A percentile compares a stretch with the other conserved stretches of the same genome.
These are phyloP conservation scores for Lophochroa leadbeateri DNA, from an alignment of 2,113 vertebrate species.

Conservation along the genomic window DNA sequence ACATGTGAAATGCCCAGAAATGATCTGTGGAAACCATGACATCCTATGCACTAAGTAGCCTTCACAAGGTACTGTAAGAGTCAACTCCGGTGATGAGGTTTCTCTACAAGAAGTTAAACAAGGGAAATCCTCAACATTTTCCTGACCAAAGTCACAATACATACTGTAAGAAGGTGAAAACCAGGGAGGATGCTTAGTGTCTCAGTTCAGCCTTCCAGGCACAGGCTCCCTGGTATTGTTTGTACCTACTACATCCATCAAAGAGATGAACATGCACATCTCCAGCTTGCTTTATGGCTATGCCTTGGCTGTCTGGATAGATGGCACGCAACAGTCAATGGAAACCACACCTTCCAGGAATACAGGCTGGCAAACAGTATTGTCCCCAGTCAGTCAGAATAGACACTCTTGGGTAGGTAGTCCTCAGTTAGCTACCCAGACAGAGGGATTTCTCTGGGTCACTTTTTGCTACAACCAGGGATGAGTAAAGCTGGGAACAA, in stretches of 20 bases:
- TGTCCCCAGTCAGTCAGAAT: neutral
- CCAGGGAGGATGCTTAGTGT: neutral
- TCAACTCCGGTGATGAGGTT: neutral
- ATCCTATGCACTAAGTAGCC: fast-evolving
- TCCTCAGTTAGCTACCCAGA: neutral
- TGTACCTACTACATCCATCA: neutral
- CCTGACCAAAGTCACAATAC: neutral
- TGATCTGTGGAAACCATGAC: neutral
- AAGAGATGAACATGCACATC: neutral
- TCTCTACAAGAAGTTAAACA: neutral
- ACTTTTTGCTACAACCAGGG: neutral
- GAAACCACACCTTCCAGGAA: neutral
- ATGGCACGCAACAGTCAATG: fast-evolving
- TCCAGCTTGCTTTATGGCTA: neutral
- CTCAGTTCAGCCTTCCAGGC: neutral
- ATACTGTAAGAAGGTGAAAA: neutral
- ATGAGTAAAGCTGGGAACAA: neutral
- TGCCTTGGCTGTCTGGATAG: neutral
- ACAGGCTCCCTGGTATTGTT: neutral
- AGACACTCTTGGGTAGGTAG: neutral
- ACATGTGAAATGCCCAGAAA: neutral
- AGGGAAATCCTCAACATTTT: neutral
- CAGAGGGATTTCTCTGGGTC: neutral
- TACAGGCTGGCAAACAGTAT: neutral
- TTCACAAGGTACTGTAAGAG: neutral